Evolutionary conservation across 35 echinoderm and acorn worm genomes (phyloP), one percentile per base, ranked within the genome.

Genomic region (Apostichopus japonicus): DNA sequence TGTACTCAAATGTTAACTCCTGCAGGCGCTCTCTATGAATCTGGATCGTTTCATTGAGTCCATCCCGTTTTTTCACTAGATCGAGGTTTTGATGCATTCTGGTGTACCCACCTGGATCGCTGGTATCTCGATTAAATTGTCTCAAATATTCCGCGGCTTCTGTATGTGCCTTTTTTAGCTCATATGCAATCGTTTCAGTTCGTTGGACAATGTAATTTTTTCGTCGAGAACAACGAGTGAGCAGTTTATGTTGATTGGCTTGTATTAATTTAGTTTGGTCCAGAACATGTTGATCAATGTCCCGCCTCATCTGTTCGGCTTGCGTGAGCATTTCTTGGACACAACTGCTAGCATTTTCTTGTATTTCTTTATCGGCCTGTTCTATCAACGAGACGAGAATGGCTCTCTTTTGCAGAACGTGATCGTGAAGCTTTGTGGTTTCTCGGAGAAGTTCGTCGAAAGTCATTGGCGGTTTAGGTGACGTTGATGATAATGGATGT

Each of bases 221-320:
- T 16, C 59, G 6, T 11, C 33, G 57, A 23, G 33, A 27, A 51
- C 57, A 65, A 53, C 86, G 86, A 2, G 23, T 59, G 6, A 89
- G 67, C 8, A 89, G 86, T 13, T 6, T n/a, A 5, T 73, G 56
- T n/a, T 89, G 56, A 13, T 51, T 51, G n/a, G 15, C 5, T 63
- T 54, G 59, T 89, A 89, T 21, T 19, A 23, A 23, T 15, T 89
- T 19, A 10, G 86, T 65, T 4, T 89, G 62, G 71, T 73, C 61
- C 23, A 67, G 8, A 1, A 89, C 61, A 23, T 89, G 61, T n/a
- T 25, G 13, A 73, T 89, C 86, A 1, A 89, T 89, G 24, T 89
- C 86, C 17, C 33, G 22, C 17, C 72, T 89, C 24, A 65, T 89
- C 59, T 89, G 33, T 52, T 89, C 86, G 23, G 86, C 86, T 54